A percentile compares a stretch with the other conserved stretches of the same genome.
These are phyloP conservation scores for Zaprionus vittiger DNA, from an alignment of 1,140 invertebrate species.

Conservation along the genomic window DNA sequence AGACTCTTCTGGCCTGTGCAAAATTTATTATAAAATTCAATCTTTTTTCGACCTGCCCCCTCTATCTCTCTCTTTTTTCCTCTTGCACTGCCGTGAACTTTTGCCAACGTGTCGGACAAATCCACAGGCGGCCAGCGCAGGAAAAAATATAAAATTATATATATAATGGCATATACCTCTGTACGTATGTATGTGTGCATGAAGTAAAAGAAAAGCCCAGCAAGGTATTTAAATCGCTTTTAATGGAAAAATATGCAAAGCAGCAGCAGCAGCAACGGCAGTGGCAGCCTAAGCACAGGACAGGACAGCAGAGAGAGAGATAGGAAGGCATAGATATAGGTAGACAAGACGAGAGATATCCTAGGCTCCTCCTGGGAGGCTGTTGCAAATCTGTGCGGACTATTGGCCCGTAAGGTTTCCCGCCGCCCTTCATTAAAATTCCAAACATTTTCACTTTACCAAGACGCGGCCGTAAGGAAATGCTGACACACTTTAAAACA, in stretches of 20 bases:
- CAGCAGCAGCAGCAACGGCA: constrained; percentile 26
- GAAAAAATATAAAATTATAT: constrained; percentile 15
- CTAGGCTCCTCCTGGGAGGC: not conserved
- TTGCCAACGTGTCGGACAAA: constrained; percentile 48
- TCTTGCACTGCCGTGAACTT: constrained; percentile 24
- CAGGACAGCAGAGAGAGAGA: not conserved
- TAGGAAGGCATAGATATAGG: not conserved
- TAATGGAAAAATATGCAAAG: constrained; percentile 83
- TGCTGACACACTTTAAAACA: constrained; percentile 83
- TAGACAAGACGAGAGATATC: constrained; percentile 2
- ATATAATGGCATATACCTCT: constrained; percentile 8
- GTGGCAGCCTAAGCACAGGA: constrained; percentile 41
- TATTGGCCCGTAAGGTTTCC: constrained; percentile 42
- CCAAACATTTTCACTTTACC: constrained; percentile 77
- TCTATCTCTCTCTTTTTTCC: not conserved
- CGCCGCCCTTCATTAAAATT: constrained; percentile 79
- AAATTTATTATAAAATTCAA: constrained; percentile 82
- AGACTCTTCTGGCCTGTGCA: constrained; percentile 45
- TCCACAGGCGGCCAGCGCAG: constrained; percentile 24
- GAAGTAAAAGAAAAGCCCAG: constrained; percentile 50
- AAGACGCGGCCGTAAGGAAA: constrained; percentile 54
- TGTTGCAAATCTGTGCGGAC: constrained; percentile 71
- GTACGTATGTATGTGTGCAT: constrained; percentile 24
- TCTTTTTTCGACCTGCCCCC: constrained; percentile 44
- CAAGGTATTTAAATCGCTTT: constrained; percentile 81